Percentiles rank a stretch among this genome's conserved stretches.
Conservation (phyloP, 2,113 vertebrate species). For the Charina bottae region DNA sequence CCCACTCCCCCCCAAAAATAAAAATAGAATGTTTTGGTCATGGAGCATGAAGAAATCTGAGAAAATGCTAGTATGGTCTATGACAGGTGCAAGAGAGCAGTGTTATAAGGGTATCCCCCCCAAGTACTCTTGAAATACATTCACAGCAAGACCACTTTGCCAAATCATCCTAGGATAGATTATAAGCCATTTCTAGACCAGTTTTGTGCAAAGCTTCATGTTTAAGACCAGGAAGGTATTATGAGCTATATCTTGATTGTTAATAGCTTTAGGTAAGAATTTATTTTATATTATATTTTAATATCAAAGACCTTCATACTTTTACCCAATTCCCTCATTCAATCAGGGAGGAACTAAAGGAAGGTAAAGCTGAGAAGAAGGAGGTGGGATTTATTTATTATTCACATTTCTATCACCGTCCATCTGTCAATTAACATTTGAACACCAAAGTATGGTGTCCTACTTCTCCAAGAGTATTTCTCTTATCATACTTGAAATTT, state of each 20-base stretch:
- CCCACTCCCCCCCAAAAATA: slow-evolving; percentile 6
- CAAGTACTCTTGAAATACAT: slow-evolving; percentile 30
- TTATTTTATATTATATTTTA: slow-evolving; percentile 23
- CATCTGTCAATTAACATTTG: neutral
- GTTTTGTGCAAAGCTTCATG: slow-evolving; percentile 45
- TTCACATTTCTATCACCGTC: no score
- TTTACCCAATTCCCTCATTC: neutral
- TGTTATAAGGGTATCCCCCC: slow-evolving; percentile 11
- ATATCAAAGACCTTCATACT: neutral
- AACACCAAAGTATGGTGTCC: neutral
- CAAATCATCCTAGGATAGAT: slow-evolving; percentile 24
- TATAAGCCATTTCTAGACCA: slow-evolving; percentile 41
- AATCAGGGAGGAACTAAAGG: neutral
- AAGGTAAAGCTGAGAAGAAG: neutral
- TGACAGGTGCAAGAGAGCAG: neutral
- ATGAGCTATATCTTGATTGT: slow-evolving; percentile 35
- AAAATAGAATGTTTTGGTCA: neutral
- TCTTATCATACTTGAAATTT: neutral
- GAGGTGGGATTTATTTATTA: neutral
- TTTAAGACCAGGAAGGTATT: slow-evolving; percentile 47
- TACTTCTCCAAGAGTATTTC: neutral
- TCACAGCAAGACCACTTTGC: slow-evolving; percentile 21
- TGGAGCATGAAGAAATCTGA: slow-evolving; percentile 25
- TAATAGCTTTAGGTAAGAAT: slow-evolving; percentile 49
- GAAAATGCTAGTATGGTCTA: neutral